Percentiles rank a stretch among this genome's conserved stretches.
Evolutionary conservation across 2,113 vertebrate species (phyloP).

Genomic region (Crocuta crocuta): DNA sequence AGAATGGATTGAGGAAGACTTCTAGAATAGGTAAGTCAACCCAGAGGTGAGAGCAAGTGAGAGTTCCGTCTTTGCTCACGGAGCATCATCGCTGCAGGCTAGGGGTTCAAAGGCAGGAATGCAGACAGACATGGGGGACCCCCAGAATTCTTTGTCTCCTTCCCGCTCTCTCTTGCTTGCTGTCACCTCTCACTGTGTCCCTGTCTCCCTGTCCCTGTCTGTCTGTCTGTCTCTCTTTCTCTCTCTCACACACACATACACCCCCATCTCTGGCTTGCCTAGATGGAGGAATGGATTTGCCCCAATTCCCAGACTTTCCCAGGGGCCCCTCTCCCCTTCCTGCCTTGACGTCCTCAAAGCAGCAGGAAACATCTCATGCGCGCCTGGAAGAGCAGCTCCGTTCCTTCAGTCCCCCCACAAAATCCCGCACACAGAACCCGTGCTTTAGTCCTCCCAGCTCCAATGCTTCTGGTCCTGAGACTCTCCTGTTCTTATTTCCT

Average conservation of each 20-base stretch:
- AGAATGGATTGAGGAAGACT: not conserved
- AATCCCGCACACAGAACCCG: not conserved
- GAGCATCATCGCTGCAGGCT: not conserved
- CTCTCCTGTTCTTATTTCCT: not conserved
- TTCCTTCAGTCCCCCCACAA: not conserved
- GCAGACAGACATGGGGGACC: not conserved
- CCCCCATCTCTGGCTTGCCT: not conserved
- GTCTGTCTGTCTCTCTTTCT: not conserved
- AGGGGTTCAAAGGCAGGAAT: not conserved
- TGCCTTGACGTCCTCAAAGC: not conserved
- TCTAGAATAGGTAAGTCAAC: not conserved
- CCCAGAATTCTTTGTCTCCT: not conserved
- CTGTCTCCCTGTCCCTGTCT: not conserved
- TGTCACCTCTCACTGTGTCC: not conserved
- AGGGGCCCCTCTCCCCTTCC: not conserved
- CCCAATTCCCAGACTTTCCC: not conserved
- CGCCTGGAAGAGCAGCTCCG: not conserved
- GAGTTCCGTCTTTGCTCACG: too few species aligned
- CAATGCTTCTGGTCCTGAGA: not conserved
- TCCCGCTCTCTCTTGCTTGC: not conserved
- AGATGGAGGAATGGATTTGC: not conserved
- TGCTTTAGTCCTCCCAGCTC: not conserved
- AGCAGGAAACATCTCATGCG: not conserved
- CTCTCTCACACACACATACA: not conserved
- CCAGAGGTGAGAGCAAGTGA: not conserved